Evolutionary conservation across 1,140 invertebrate genomes (phyloP).

Genomic region (honey bee (Apis mellifera)): DNA sequence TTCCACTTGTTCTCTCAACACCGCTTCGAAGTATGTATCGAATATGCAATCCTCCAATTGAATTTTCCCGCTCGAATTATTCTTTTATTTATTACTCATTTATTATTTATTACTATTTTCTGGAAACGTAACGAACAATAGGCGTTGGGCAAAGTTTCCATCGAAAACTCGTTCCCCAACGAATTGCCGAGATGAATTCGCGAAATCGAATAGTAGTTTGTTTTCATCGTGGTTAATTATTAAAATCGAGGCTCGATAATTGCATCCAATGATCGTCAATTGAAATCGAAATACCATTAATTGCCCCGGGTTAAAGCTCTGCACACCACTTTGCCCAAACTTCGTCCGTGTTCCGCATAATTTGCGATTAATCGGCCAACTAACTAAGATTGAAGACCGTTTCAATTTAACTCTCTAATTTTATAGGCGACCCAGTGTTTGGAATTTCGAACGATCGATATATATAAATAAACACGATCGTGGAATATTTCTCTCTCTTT

Average conservation of each 20-base stretch:
- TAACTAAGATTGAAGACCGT: not conserved
- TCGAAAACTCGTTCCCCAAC: too few species aligned
- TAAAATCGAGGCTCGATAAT: constrained; percentile 12
- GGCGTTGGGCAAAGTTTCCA: not conserved
- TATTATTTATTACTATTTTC: not conserved
- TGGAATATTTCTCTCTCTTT: too few species aligned
- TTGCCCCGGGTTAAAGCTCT: not conserved
- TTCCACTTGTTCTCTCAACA: too few species aligned
- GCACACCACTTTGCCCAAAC: not conserved
- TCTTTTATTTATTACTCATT: too few species aligned
- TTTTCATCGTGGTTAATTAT: not conserved
- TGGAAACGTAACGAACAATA: not conserved
- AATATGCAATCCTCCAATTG: not conserved
- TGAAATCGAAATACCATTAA: not conserved
- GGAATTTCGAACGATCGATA: not conserved
- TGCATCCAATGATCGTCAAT: not conserved
- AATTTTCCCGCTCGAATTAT: not conserved
- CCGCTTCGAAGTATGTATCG: not conserved
- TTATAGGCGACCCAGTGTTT: too few species aligned
- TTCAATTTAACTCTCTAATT: not conserved
- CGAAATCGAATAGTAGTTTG: not conserved
- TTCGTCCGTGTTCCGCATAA: not conserved
- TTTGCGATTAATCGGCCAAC: not conserved
- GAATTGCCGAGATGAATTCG: not conserved
- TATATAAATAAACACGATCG: too few species aligned